Evolutionary conservation across 2,888 invertebrate species (phyloP).

Genomic region (Andrena dorsata): DNA sequence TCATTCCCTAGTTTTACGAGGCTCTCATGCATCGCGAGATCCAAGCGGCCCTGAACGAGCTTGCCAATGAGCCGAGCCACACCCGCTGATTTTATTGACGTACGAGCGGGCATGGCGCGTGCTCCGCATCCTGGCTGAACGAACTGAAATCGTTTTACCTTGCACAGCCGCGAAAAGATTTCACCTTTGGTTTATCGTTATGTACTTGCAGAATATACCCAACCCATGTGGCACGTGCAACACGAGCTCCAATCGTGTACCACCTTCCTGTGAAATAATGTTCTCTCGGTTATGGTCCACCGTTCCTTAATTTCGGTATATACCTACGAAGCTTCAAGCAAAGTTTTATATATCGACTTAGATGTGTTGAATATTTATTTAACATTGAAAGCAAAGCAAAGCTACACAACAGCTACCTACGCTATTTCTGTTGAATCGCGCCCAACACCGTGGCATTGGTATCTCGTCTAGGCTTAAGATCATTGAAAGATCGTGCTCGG

Average conservation of each 20-base stretch:
- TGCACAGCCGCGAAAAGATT: conserved; percentile 54
- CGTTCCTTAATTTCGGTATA: conserved; percentile 26
- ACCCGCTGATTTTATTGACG: conserved; percentile 75
- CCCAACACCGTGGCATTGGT: conserved; percentile 22
- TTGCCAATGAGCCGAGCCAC: conserved; percentile 68
- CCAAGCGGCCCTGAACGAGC: conserved; percentile 56
- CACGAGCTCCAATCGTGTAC: conserved; percentile 17
- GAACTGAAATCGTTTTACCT: conserved; percentile 58
- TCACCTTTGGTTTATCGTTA: conserved; percentile 62
- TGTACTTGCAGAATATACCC: conserved; percentile 24
- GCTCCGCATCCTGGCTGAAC: conserved; percentile 50
- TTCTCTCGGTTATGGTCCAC: neutral
- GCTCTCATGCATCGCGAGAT: conserved; percentile 55
- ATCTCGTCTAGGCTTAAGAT: conserved; percentile 52
- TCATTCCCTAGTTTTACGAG: conserved; percentile 59
- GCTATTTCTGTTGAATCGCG: conserved; percentile 36
- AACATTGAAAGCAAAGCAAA: conserved; percentile 17
- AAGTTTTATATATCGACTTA: neutral
- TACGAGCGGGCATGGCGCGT: conserved; percentile 58
- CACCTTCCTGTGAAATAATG: conserved; percentile 36
- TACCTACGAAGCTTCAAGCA: neutral
- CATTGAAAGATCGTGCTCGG: conserved; percentile 60
- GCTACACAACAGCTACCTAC: conserved; percentile 14
- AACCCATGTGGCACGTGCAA: conserved; percentile 46
- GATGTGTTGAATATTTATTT: neutral